Evolutionary conservation across 2,888 invertebrate genomes (phyloP), one percentile per base, ranked within the genome.

Genomic region (Seira sanloemensis): DNA sequence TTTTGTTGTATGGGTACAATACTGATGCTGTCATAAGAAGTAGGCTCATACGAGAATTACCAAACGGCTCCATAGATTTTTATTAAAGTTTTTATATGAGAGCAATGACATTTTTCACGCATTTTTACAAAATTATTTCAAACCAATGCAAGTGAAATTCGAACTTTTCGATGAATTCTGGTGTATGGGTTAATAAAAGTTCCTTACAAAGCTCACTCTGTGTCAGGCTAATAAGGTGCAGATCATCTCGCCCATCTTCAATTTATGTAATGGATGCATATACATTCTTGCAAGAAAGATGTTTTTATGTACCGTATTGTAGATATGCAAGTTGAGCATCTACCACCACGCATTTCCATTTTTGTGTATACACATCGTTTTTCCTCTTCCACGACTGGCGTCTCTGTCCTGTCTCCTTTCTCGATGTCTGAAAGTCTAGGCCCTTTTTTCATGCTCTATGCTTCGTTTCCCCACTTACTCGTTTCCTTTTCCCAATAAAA

Each of bases 381-480:
- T 46, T 19, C 50, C 50, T 26, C 71, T 46, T 71, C 37, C 73
- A 67, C 16, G 73, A 73, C 79, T 79, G 78, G 78, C 78, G 78
- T 78, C 79, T 37, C 37, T 72, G 73, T 67, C 67, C 79, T 50
- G 79, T 79, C 79, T 72, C 73, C 79, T 72, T 67, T 37, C 26
- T 54, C 67, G 66, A 73, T 79, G 79, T 79, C 73, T 79, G 73
- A 65, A 50, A 73, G 79, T 79, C 73, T 79, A 66, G 79, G 79
- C 54, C 79, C 79, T 79, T 72, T 79, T 71, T 78, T 65, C 78
- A 78, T 71, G 58, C 71, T 73, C 79, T 73, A 79, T 73, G 79
- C 79, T 73, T 73, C 79, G 72, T 18, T 72, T 78, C 72, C 65
- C 46, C 37, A 26, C 73, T 79, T 21, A 25, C 62, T 62, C 1